phyloP scores from a whole-genome alignment of 2,113 vertebrate genomes.

The Labeo rohita region DNA sequence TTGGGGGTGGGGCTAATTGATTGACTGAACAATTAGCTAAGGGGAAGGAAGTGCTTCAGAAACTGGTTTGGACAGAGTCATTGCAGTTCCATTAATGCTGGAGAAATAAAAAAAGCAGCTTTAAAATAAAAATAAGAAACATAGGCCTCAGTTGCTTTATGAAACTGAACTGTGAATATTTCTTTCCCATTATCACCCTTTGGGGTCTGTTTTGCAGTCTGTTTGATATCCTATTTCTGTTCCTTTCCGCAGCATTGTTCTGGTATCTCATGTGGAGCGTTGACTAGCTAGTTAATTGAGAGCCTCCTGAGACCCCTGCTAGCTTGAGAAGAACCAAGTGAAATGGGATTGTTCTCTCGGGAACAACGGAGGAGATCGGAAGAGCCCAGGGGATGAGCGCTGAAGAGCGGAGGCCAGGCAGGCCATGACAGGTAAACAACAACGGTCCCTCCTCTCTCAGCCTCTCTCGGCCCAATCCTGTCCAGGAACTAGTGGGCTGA shows the following conservation, averaged over 20 bases:
- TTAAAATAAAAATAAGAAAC: background rate
- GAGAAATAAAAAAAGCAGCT: background rate
- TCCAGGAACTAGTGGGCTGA: conserved; percentile 55
- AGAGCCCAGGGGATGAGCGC: conserved; percentile 45
- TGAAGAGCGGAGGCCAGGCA: conserved; percentile 48
- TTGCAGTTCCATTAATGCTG: background rate
- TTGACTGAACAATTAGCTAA: background rate
- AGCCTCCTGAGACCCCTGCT: conserved; percentile 51
- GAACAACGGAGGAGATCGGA: conserved; percentile 36
- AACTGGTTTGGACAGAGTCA: background rate
- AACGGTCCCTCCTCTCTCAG: conserved; percentile 34
- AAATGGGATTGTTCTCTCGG: conserved; percentile 50
- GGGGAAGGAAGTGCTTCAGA: background rate
- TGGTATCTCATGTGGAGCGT: conserved; percentile 38
- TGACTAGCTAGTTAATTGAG: conserved; percentile 53
- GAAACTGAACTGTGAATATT: background rate
- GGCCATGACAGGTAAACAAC: conserved; percentile 59
- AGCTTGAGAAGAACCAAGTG: conserved; percentile 31
- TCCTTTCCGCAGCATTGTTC: conserved; percentile 46
- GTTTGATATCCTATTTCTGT: conserved; percentile 54
- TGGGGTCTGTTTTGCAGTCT: conserved; percentile 36
- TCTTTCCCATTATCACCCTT: conserved; percentile 28
- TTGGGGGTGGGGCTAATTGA: background rate
- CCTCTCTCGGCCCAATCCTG: conserved; percentile 49
- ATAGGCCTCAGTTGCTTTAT: background rate